Evolutionary conservation across 2,888 invertebrate species (phyloP).

Genomic region (Ceriagrion tenellum): DNA sequence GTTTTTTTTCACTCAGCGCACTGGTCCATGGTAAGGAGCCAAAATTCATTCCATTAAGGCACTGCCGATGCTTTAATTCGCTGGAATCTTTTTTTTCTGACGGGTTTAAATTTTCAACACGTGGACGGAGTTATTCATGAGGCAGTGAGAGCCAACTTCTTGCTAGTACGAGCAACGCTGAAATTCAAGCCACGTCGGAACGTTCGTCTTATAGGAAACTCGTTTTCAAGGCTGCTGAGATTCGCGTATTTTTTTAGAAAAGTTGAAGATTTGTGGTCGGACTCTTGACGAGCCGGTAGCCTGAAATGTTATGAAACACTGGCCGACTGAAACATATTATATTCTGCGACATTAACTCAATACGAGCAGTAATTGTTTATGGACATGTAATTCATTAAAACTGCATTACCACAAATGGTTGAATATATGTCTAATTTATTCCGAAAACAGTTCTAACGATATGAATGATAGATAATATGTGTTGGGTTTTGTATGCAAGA

Average conservation of each 20-base stretch:
- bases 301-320: background rate
- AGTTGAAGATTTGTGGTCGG: background rate
- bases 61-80: background rate
- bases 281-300: background rate
- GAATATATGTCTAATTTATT: no score
- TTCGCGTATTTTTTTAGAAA: background rate
- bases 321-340: background rate
- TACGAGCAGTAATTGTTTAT: no score
- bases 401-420: no score
- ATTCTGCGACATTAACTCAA: no score
- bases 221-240: conserved; percentile 2
- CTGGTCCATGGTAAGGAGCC: background rate
- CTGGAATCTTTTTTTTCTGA: background rate
- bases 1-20: background rate
- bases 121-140: background rate
- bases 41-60: background rate
- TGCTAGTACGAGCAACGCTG: background rate
- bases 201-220: background rate
- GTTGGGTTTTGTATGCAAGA: no score
- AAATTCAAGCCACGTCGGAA: background rate
- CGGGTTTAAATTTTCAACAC: background rate
- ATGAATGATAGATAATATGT: no score
- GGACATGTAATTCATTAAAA: no score
- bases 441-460: no score
- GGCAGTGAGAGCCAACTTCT: background rate